Evolutionary conservation across 1,140 invertebrate genomes (phyloP).

Genomic region (Heliothis virescens): DNA sequence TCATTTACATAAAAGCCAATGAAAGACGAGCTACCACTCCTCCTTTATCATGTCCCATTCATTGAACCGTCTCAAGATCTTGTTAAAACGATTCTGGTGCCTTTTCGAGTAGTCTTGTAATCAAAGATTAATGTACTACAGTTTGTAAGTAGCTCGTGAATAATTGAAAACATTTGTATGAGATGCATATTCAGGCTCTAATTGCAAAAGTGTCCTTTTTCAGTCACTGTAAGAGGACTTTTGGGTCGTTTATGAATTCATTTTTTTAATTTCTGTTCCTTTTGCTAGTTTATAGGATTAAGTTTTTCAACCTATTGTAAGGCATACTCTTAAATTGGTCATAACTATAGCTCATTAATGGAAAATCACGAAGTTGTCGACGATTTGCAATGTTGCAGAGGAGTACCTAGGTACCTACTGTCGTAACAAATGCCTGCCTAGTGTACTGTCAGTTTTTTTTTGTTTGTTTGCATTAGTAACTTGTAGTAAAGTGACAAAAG

Average conservation of each 20-base stretch:
- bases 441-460: too few relatives aligned
- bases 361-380: too few relatives aligned
- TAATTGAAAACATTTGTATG: conserved; percentile 20
- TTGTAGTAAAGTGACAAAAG: too few relatives aligned
- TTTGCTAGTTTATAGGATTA: background rate
- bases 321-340: too few relatives aligned
- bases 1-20: conserved; percentile 50
- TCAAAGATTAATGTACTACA: conserved; percentile 23
- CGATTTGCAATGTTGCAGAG: too few relatives aligned
- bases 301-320: background rate
- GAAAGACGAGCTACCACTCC: conserved; percentile 4
- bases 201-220: conserved; percentile 14
- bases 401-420: too few relatives aligned
- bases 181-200: background rate
- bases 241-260: background rate
- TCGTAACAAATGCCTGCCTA: too few relatives aligned
- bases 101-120: conserved; percentile 8
- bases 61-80: conserved; percentile 8
- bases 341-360: background rate
- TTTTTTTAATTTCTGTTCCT: background rate
- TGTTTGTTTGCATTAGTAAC: too few relatives aligned
- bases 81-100: conserved; percentile 2
- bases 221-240: too few relatives aligned
- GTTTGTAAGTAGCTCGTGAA: conserved; percentile 16
- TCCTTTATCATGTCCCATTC: background rate